Conservation (phyloP, 1,140 invertebrate species). For the Camponotus pennsylvanicus region DNA sequence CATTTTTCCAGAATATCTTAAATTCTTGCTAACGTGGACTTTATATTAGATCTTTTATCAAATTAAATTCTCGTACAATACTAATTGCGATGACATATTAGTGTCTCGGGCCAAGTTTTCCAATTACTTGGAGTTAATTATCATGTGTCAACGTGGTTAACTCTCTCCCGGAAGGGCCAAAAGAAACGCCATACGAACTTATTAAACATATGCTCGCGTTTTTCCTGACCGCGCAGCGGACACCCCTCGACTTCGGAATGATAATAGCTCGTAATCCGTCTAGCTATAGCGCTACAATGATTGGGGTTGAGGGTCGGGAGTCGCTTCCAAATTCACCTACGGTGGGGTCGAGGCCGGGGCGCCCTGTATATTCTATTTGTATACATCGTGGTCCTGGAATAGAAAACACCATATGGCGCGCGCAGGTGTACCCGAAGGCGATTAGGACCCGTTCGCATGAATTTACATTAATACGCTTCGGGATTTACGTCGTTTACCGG, state of each 20-base stretch:
- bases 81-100: conserved; percentile 41
- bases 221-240: conserved; percentile 69
- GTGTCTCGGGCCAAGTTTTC: conserved; percentile 48
- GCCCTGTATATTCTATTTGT: conserved; percentile 64
- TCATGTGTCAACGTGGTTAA: conserved; percentile 73
- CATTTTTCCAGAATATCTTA: not conserved
- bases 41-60: not conserved
- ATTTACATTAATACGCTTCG: conserved; percentile 85
- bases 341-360: conserved; percentile 72
- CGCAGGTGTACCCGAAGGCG: conserved; percentile 85
- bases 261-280: conserved; percentile 85
- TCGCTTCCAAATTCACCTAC: conserved; percentile 77
- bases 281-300: conserved; percentile 74
- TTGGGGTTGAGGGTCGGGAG: conserved; percentile 69
- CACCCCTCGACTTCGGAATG: conserved; percentile 81
- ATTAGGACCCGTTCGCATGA: conserved; percentile 84
- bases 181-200: conserved; percentile 76
- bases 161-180: conserved; percentile 40
- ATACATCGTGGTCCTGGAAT: conserved; percentile 72
- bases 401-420: conserved; percentile 85
- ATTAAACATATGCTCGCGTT: conserved; percentile 82
- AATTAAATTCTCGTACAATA: conserved; percentile 23
- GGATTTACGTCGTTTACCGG: conserved; percentile 83
- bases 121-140: conserved; percentile 74
- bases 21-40: not conserved